phyloP scores from a whole-genome alignment of 2,797 vertebrate species.

The Sebastes baramenuke region DNA sequence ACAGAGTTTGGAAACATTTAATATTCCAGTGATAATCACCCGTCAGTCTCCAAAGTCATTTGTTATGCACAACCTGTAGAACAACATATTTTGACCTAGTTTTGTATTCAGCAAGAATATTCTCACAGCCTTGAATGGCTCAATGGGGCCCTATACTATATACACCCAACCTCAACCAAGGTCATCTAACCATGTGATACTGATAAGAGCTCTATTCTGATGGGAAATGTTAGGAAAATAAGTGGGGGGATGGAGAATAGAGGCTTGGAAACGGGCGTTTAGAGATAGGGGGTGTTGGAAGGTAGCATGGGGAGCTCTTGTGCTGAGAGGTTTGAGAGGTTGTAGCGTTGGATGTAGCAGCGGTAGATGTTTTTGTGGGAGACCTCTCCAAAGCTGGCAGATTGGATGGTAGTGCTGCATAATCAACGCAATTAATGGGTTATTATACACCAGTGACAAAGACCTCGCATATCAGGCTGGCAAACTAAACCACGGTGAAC shows the following conservation, averaged over 20 bases:
- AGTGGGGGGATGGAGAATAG: slow-evolving; percentile 39
- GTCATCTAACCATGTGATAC: slow-evolving; percentile 61
- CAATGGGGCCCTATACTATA: slow-evolving; percentile 21
- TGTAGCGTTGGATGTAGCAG: slow-evolving; percentile 21
- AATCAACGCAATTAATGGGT: slow-evolving; percentile 62
- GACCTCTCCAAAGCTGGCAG: slow-evolving; percentile 41
- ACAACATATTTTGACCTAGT: slow-evolving; percentile 22
- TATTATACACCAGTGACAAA: slow-evolving; percentile 45
- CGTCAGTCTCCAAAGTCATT: slow-evolving; percentile 10
- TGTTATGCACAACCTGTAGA: slow-evolving; percentile 25
- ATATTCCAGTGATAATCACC: background rate
- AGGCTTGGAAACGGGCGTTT: slow-evolving; percentile 23
- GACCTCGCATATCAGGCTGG: slow-evolving; percentile 17
- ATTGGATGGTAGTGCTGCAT: slow-evolving; percentile 32
- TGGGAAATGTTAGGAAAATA: slow-evolving; percentile 62
- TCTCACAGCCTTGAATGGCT: slow-evolving; percentile 64
- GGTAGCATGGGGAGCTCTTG: slow-evolving; percentile 43
- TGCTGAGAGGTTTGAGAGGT: slow-evolving; percentile 40
- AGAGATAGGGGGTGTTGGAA: slow-evolving; percentile 10
- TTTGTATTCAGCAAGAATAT: slow-evolving; percentile 54
- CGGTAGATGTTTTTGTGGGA: slow-evolving; percentile 17
- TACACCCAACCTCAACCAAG: slow-evolving; percentile 52
- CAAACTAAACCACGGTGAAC: slow-evolving; percentile 15
- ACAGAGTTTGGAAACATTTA: background rate
- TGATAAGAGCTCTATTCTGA: slow-evolving; percentile 69